These are phyloP conservation scores for Empis stercorea DNA, from an alignment of 2,888 invertebrate genomes.

Conservation along the genomic window DNA sequence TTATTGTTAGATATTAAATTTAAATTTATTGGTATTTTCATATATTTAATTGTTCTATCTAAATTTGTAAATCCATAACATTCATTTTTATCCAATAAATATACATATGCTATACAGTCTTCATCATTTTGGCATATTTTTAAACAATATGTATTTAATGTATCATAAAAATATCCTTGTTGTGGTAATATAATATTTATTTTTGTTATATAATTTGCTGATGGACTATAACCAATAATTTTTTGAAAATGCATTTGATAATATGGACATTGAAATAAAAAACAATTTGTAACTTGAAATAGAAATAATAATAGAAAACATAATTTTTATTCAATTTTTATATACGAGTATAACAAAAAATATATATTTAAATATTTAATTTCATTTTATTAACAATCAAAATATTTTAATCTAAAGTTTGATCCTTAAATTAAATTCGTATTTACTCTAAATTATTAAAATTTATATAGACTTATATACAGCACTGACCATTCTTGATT, in stretches of 20 bases:
- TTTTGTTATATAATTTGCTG: slow-evolving; percentile 22
- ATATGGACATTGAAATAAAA: slow-evolving; percentile 31
- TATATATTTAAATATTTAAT: too few species aligned
- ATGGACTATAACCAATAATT: slow-evolving; percentile 33
- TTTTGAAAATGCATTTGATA: slow-evolving; percentile 34
- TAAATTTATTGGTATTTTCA: slow-evolving; percentile 20
- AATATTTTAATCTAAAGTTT: too few species aligned
- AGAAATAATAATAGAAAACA: slow-evolving; percentile 2
- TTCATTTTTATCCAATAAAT: slow-evolving; percentile 27
- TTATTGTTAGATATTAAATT: slow-evolving; percentile 28
- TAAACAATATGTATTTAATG: slow-evolving; percentile 26
- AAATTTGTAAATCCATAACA: slow-evolving; percentile 32
- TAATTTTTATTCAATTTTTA: neutral
- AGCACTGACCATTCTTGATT: too few species aligned
- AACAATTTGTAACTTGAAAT: slow-evolving; percentile 16
- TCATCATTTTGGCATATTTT: slow-evolving; percentile 27
- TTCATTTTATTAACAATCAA: too few species aligned
- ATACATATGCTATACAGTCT: slow-evolving; percentile 32
- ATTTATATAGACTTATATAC: too few species aligned
- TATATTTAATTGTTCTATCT: slow-evolving; percentile 21
- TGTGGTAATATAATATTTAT: slow-evolving; percentile 23
- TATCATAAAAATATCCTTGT: slow-evolving; percentile 5
- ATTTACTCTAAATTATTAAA: too few species aligned
- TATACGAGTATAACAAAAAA: too few species aligned
- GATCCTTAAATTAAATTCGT: too few species aligned